Conservation (phyloP, 2,888 invertebrate species). For the Catocala sponsa region DNA sequence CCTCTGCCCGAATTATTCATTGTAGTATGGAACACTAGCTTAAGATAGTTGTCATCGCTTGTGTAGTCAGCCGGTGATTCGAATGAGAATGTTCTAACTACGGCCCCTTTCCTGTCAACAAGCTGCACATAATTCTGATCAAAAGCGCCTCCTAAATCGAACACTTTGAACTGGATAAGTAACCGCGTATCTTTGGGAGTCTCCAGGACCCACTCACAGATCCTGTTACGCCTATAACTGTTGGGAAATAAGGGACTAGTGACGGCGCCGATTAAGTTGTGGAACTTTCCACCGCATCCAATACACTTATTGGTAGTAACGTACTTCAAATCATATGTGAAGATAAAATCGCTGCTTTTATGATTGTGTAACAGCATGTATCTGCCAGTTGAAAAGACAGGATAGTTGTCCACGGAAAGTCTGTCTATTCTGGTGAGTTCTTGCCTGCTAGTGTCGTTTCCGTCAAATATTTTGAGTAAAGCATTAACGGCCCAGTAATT, state of each 20-base stretch:
- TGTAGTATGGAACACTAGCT: slow-evolving; percentile 89
- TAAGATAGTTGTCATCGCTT: slow-evolving; percentile 85
- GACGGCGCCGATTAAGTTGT: slow-evolving; percentile 65
- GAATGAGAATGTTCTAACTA: too few relatives aligned
- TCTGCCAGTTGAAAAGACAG: too few relatives aligned
- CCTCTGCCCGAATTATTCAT: slow-evolving; percentile 92
- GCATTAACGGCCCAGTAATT: too few relatives aligned
- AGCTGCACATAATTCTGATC: slow-evolving; percentile 90
- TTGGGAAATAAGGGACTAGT: slow-evolving; percentile 78
- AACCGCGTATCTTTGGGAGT: slow-evolving; percentile 70
- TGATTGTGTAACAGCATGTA: too few relatives aligned
- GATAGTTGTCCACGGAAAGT: too few relatives aligned
- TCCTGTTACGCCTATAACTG: slow-evolving; percentile 63
- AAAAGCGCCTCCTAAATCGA: slow-evolving; percentile 90
- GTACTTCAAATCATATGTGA: too few relatives aligned
- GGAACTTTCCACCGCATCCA: slow-evolving; percentile 76
- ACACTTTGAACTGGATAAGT: slow-evolving; percentile 73
- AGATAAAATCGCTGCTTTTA: too few relatives aligned
- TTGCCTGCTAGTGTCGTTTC: too few relatives aligned
- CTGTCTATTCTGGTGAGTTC: too few relatives aligned
- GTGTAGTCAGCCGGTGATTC: too few relatives aligned
- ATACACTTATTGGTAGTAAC: slow-evolving; percentile 72
- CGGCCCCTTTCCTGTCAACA: slow-evolving; percentile 81
- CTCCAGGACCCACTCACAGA: slow-evolving; percentile 79
- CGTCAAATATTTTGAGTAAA: too few relatives aligned